Evolutionary conservation across 2,113 vertebrate species (phyloP).

Genomic region (Microcebus jonahi): DNA sequence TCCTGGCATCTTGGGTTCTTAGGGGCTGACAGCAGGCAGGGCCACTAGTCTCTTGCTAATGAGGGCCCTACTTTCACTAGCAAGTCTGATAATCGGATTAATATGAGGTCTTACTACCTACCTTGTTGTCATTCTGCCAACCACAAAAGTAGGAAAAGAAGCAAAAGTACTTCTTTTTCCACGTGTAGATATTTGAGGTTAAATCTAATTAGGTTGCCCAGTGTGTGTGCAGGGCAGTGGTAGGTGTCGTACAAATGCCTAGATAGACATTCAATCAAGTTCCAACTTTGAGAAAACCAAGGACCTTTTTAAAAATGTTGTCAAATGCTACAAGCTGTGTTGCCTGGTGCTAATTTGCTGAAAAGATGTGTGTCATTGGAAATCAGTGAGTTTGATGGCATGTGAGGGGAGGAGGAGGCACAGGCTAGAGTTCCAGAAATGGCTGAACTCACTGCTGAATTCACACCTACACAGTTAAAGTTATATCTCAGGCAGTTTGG

Average conservation of each 20-base stretch:
- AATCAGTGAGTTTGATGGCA: neutral
- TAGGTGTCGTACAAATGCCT: neutral
- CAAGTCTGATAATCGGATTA: neutral
- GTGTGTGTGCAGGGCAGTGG: neutral
- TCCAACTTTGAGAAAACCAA: constrained; percentile 1
- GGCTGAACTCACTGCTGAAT: neutral
- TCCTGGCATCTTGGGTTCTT: neutral
- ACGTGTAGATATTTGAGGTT: neutral
- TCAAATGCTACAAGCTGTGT: neutral
- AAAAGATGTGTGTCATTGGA: neutral
- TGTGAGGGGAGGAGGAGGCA: accelerated
- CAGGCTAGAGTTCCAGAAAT: neutral
- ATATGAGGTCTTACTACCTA: neutral
- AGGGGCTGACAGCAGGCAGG: neutral
- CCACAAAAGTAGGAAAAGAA: neutral
- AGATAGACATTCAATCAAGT: neutral
- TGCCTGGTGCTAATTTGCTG: neutral
- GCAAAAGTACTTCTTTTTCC: neutral
- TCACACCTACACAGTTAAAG: neutral
- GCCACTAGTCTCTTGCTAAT: neutral
- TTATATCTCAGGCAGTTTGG: neutral
- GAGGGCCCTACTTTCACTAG: neutral
- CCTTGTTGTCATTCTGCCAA: neutral
- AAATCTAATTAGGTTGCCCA: neutral
- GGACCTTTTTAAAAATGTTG: neutral